A percentile compares a stretch with the other conserved stretches of the same genome.
These are phyloP conservation scores for Colletes gigas DNA, from an alignment of 1,140 invertebrate genomes.

Conservation along the genomic window DNA sequence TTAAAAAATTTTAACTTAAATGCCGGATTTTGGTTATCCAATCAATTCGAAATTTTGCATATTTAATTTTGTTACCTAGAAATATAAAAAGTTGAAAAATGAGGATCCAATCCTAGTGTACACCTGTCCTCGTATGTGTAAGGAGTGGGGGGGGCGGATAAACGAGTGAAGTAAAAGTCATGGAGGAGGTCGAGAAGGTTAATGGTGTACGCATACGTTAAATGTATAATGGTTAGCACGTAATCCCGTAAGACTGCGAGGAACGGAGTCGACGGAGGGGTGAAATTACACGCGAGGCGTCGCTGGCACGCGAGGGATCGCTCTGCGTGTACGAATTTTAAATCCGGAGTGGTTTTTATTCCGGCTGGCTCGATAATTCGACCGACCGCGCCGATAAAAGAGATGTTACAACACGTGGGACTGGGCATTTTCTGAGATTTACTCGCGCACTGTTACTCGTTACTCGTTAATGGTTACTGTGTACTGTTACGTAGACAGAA, in stretches of 20 bases:
- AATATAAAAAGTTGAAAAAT: too few relatives aligned
- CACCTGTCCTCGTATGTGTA: neutral
- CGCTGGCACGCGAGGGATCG: conserved; percentile 51
- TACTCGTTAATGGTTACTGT: too few relatives aligned
- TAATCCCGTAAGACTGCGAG: conserved; percentile 39
- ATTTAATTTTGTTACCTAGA: too few relatives aligned
- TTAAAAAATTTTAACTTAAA: too few relatives aligned
- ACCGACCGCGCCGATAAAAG: neutral
- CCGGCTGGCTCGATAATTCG: neutral
- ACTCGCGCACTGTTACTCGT: neutral
- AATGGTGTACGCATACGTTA: conserved; percentile 70
- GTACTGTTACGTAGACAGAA: conserved; percentile 39
- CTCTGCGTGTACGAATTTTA: conserved; percentile 46
- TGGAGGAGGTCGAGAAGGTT: conserved; percentile 60
- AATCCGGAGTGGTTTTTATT: neutral
- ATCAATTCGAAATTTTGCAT: too few relatives aligned
- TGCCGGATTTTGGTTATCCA: too few relatives aligned
- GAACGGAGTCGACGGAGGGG: conserved; percentile 31
- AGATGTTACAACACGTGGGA: neutral
- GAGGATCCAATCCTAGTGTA: neutral
- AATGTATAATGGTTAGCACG: conserved; percentile 63
- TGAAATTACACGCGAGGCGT: conserved; percentile 64
- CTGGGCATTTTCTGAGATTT: conserved; percentile 1
- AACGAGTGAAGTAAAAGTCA: conserved; percentile 58
- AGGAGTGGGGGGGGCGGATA: neutral